phyloP scores from a whole-genome alignment of 1,140 invertebrate genomes.

The Drosophila equinoxialis region DNA sequence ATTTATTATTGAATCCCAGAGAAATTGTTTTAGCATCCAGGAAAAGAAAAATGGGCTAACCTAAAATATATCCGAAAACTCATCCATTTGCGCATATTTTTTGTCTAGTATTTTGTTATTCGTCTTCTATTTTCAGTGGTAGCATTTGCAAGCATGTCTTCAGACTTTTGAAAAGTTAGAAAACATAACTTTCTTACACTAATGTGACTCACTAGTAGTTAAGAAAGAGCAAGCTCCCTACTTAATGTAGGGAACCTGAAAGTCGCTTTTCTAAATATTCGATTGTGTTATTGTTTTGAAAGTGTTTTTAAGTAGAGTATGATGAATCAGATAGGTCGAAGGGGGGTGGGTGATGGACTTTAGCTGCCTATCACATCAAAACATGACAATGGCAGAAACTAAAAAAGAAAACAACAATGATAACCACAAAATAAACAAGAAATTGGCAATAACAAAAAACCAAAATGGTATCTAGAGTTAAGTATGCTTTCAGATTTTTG shows the following conservation, averaged over 20 bases:
- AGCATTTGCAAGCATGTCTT: not conserved
- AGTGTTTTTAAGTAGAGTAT: conserved; percentile 1
- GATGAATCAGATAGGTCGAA: not conserved
- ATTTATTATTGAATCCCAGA: conserved; percentile 57
- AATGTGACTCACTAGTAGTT: no score
- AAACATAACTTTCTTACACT: no score
- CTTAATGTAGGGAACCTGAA: not conserved
- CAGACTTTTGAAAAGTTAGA: no score
- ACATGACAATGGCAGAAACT: conserved; percentile 1
- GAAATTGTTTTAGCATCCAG: not conserved
- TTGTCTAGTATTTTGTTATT: conserved; percentile 43
- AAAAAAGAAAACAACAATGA: conserved; percentile 15
- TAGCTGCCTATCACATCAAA: not conserved
- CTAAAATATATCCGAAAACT: conserved; percentile 17
- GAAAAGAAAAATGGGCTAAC: conserved; percentile 37
- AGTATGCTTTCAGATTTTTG: conserved; percentile 34
- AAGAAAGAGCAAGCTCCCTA: no score
- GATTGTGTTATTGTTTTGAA: not conserved
- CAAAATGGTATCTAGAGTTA: conserved; percentile 27
- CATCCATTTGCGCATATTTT: conserved; percentile 24
- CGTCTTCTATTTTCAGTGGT: conserved; percentile 23
- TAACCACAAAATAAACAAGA: conserved; percentile 9
- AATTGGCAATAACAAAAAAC: conserved; percentile 47
- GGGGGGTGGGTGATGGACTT: not conserved
- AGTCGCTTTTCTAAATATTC: not conserved